Evolutionary conservation across 2,888 invertebrate genomes (phyloP).

Genomic region (Ochropleura leucogaster): DNA sequence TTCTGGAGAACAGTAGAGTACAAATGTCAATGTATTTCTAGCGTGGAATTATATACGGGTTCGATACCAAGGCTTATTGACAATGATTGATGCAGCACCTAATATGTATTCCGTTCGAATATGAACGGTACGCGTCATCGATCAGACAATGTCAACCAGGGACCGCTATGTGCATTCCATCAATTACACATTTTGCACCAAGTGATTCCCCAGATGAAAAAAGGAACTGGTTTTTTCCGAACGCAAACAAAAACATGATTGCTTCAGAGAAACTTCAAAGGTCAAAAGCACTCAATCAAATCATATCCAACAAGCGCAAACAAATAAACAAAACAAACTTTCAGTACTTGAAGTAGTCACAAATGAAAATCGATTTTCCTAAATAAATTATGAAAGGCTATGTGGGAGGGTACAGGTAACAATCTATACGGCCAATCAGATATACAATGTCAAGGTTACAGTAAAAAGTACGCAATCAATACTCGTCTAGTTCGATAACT

Average conservation of each 20-base stretch:
- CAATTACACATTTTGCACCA: conserved; percentile 9
- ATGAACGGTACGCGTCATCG: conserved; percentile 50
- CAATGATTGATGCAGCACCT: conserved; percentile 59
- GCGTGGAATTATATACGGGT: conserved; percentile 52
- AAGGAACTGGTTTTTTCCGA: conserved; percentile 1
- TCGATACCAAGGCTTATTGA: conserved; percentile 58
- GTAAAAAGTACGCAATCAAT: conserved; percentile 60
- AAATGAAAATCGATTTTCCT: conserved; percentile 47
- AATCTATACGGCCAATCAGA: conserved; percentile 57
- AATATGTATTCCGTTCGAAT: conserved; percentile 62
- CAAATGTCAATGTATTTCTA: conserved; percentile 53
- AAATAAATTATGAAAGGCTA: conserved; percentile 57
- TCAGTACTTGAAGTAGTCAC: conserved; percentile 4
- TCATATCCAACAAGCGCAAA: conserved; percentile 7
- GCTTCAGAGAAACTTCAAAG: neutral
- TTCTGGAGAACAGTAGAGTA: conserved; percentile 35
- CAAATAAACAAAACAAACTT: conserved; percentile 29
- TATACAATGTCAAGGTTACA: conserved; percentile 65
- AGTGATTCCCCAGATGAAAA: conserved; percentile 14
- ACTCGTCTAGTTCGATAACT: conserved; percentile 55
- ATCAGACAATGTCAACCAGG: conserved; percentile 40
- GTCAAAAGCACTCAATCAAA: conserved; percentile 6
- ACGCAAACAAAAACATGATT: conserved; percentile 32
- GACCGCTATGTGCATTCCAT: conserved; percentile 28
- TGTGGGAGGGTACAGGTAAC: conserved; percentile 60